phyloP scores from a whole-genome alignment of 2,797 vertebrate species.

The Potorous gilbertii region DNA sequence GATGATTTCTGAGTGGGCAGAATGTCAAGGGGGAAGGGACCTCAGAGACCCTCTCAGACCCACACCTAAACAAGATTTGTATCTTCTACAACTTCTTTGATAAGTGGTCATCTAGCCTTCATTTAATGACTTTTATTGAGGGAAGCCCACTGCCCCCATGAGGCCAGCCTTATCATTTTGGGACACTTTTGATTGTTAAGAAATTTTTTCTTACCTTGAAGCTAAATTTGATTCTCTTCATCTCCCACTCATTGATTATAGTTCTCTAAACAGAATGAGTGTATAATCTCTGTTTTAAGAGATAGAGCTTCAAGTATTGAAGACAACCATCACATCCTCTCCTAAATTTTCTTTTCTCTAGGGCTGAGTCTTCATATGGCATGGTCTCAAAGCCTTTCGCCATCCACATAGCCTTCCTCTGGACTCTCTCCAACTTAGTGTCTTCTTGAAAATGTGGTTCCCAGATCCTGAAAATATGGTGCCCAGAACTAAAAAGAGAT shows the following conservation, averaged over 20 bases:
- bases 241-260: background rate
- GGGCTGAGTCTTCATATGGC: no score
- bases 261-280: background rate
- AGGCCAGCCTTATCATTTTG: background rate
- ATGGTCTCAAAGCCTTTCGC: no score
- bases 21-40: background rate
- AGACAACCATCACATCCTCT: no score
- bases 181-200: background rate
- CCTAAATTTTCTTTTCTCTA: no score
- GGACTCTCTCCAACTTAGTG: no score
- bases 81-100: background rate
- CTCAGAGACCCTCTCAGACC: background rate
- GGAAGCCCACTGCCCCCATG: background rate
- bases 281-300: no score
- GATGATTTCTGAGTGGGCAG: background rate
- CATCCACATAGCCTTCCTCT: no score
- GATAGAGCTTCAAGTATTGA: no score
- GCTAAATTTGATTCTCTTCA: no score
- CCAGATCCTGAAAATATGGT: no score
- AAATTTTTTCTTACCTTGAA: background rate
- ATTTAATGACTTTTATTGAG: background rate
- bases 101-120: background rate
- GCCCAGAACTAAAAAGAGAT: no score
- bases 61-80: background rate
- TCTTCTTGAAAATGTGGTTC: no score